Evolutionary conservation across 2,888 invertebrate species (phyloP).

Genomic region (Dione vanillae): DNA sequence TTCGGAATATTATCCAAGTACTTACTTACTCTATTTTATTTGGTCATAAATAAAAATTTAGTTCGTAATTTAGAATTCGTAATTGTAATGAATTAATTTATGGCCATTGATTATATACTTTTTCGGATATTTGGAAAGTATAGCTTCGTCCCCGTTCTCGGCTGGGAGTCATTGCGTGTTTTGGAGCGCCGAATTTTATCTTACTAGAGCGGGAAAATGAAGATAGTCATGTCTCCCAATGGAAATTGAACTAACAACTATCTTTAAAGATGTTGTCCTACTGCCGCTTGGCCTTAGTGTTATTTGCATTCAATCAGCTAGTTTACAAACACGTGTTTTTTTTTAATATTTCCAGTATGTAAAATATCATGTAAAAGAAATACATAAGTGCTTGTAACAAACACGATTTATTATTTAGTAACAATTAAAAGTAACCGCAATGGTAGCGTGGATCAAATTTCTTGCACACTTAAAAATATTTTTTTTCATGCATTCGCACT

Average conservation of each 20-base stretch:
- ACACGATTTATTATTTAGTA: constrained; percentile 12
- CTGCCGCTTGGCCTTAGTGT: no score
- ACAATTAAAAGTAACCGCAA: constrained; percentile 17
- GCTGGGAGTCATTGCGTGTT: no score
- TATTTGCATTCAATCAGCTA: background rate
- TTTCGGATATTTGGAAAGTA: no score
- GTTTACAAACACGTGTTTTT: background rate
- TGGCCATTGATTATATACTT: no score
- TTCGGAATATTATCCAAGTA: constrained; percentile 14
- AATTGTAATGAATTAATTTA: no score
- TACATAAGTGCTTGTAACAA: background rate
- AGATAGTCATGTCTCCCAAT: no score
- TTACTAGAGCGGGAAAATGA: no score
- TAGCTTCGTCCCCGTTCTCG: no score
- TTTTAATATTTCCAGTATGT: background rate
- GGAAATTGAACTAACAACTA: no score
- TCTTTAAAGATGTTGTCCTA: no score
- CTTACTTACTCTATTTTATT: background rate
- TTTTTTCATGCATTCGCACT: background rate
- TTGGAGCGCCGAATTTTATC: no score
- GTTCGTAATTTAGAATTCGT: background rate
- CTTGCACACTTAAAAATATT: background rate
- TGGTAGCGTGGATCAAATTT: background rate
- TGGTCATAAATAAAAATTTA: background rate
- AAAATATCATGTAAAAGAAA: background rate